phyloP scores from a whole-genome alignment of 2,113 vertebrate genomes.

The Morphnarchus princeps region DNA sequence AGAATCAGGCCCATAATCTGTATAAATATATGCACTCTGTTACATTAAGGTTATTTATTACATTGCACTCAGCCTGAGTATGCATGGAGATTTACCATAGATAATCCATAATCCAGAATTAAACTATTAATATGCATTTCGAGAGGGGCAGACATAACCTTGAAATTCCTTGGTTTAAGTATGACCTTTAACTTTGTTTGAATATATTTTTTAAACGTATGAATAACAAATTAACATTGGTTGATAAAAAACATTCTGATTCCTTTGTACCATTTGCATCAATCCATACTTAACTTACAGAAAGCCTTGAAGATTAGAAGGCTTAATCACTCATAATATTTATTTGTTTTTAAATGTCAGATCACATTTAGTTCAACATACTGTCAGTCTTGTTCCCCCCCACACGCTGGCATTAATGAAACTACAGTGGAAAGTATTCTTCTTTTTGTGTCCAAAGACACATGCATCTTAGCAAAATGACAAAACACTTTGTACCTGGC shows the following conservation, averaged over 20 bases:
- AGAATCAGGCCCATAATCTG: slow-evolving; percentile 64
- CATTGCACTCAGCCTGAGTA: not conserved
- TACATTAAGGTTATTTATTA: slow-evolving; percentile 63
- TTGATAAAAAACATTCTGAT: slow-evolving; percentile 61
- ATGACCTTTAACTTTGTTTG: slow-evolving; percentile 75
- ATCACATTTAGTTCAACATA: slow-evolving; percentile 53
- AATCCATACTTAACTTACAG: slow-evolving; percentile 62
- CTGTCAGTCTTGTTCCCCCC: slow-evolving; percentile 2
- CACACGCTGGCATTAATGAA: not conserved
- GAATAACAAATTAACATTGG: slow-evolving; percentile 67
- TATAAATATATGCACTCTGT: slow-evolving; percentile 64
- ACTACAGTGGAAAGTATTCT: not conserved
- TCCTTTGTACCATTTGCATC: slow-evolving; percentile 67
- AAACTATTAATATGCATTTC: slow-evolving; percentile 61
- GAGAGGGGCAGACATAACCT: slow-evolving; percentile 47
- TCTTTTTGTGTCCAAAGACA: not conserved
- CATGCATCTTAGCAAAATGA: not conserved
- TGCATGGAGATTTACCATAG: slow-evolving; percentile 48
- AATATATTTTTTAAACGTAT: slow-evolving; percentile 64
- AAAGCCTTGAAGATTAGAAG: slow-evolving; percentile 69
- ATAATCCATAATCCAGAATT: slow-evolving; percentile 65
- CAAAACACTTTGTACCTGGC: not conserved
- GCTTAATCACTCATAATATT: slow-evolving; percentile 71
- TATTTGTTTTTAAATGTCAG: slow-evolving; percentile 76
- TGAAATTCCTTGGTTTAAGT: slow-evolving; percentile 66